Conservation (phyloP, 2,113 vertebrate genomes). For the Dendropsophus ebraccatus region DNA sequence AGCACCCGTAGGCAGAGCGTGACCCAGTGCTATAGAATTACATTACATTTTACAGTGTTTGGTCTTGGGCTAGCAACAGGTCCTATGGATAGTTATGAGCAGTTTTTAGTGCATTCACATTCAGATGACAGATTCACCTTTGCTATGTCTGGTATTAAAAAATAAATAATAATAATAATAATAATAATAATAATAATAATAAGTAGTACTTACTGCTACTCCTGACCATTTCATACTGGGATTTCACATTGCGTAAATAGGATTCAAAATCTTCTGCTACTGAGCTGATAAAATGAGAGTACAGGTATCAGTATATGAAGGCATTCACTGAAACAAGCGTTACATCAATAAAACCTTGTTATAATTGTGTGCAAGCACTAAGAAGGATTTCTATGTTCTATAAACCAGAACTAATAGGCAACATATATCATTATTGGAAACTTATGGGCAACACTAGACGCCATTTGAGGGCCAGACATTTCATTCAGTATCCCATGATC, state of each 20-base stretch:
- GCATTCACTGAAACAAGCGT: neutral
- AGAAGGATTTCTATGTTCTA: neutral
- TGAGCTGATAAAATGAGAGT: constrained; percentile 71
- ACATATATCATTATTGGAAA: neutral
- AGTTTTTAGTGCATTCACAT: no score
- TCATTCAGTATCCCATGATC: neutral
- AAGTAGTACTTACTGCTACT: constrained; percentile 88
- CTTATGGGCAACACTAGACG: neutral
- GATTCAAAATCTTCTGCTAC: constrained; percentile 82
- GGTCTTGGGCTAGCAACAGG: no score
- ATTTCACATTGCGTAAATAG: constrained; percentile 84
- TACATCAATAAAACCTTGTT: no score
- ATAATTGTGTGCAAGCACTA: no score
- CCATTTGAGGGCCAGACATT: neutral
- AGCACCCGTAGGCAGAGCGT: no score
- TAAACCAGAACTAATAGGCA: neutral
- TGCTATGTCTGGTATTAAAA: no score
- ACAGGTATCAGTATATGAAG: neutral
- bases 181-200: no score
- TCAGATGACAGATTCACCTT: no score
- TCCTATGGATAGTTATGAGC: no score
- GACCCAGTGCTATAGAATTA: no score
- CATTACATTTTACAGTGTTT: no score
- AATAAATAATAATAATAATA: no score
- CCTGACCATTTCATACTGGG: constrained; percentile 89